Evolutionary conservation across 2,797 vertebrate species (phyloP).

Genomic region (Hipposideros larvatus): DNA sequence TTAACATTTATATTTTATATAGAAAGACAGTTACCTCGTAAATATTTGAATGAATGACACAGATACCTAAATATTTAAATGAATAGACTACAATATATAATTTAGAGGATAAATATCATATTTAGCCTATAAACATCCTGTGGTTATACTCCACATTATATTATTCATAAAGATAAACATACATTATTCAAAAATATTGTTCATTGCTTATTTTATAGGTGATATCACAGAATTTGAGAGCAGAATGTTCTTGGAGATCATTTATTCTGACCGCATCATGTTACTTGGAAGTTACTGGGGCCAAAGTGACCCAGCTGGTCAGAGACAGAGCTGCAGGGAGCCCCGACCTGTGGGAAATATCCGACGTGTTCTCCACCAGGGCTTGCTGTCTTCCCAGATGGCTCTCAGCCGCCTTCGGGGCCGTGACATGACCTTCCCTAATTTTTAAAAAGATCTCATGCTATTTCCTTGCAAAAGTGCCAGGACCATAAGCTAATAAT

Average conservation of each 20-base stretch:
- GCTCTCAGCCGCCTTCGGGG: neutral
- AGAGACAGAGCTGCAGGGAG: neutral
- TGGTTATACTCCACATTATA: neutral
- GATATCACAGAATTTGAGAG: neutral
- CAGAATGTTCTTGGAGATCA: neutral
- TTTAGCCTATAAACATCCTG: neutral
- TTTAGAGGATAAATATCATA: neutral
- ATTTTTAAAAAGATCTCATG: neutral
- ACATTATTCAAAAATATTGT: conserved; percentile 20
- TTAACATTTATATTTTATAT: conserved; percentile 5
- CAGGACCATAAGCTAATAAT: neutral
- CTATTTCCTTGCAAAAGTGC: neutral
- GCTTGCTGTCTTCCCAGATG: neutral
- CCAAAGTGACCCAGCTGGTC: neutral
- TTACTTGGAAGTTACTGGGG: neutral
- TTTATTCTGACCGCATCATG: neutral
- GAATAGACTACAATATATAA: neutral
- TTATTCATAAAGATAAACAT: conserved; percentile 1
- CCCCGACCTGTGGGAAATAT: neutral
- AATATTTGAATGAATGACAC: conserved; percentile 3
- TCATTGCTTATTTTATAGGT: neutral
- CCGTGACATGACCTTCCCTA: neutral
- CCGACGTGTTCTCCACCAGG: neutral
- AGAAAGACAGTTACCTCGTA: neutral
- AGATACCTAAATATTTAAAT: neutral